Conservation (phyloP, 2,113 vertebrate species). For the Mobula hypostoma region DNA sequence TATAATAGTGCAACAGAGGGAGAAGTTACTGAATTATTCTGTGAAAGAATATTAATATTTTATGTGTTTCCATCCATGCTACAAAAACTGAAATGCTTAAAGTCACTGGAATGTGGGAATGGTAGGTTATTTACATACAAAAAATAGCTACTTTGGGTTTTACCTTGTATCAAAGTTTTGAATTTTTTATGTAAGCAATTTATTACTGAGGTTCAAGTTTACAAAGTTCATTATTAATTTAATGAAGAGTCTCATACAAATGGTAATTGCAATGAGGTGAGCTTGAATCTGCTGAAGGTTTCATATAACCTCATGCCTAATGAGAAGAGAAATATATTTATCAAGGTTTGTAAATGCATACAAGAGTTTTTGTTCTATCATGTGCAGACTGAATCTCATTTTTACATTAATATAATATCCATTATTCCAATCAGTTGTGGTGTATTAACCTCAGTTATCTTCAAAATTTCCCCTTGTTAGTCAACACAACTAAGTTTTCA, state of each 20-base stretch:
- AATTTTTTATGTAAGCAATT: slow-evolving; percentile 35
- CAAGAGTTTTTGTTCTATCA: not conserved
- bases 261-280: not conserved
- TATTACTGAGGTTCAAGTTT: slow-evolving; percentile 48
- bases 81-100: not conserved
- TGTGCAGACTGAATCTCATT: not conserved
- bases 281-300: not conserved
- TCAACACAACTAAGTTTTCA: not conserved
- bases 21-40: not conserved
- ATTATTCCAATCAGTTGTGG: not conserved
- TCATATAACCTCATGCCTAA: not conserved
- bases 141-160: not conserved
- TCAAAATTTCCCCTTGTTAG: not conserved
- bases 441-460: not conserved
- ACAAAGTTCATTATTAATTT: slow-evolving; percentile 43
- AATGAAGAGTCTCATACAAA: slow-evolving; percentile 40
- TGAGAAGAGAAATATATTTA: slow-evolving; percentile 8
- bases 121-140: not conserved
- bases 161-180: not conserved
- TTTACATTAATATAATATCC: slow-evolving; percentile 24
- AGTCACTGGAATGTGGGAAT: not conserved
- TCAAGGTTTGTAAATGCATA: not conserved
- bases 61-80: not conserved
- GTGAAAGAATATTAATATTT: not conserved
- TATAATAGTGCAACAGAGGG: not conserved